Percentiles rank a stretch among this genome's conserved stretches.
Conservation (phyloP, 2,888 invertebrate species). For the Habrosyne pyritoides region DNA sequence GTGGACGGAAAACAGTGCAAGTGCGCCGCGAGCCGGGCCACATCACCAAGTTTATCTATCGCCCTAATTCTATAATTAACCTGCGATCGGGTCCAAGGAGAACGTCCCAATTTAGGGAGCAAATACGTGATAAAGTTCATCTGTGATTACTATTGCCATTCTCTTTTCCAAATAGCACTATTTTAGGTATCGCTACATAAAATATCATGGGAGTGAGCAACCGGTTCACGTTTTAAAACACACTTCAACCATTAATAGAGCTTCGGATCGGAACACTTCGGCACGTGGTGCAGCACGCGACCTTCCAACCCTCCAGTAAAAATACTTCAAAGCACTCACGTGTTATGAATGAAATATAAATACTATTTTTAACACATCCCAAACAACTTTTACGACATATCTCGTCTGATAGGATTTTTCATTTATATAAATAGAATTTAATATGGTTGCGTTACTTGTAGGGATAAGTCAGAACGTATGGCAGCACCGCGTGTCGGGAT, state of each 20-base stretch:
- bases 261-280: background rate
- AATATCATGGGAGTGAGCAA: background rate
- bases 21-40: background rate
- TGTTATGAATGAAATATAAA: conserved; percentile 9
- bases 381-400: background rate
- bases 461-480: background rate
- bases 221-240: background rate
- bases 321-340: conserved; percentile 9
- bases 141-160: background rate
- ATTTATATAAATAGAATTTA: background rate
- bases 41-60: conserved; percentile 3
- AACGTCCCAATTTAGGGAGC: background rate
- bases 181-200: background rate
- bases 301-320: conserved; percentile 12
- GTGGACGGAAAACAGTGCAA: background rate
- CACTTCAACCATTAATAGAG: background rate
- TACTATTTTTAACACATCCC: conserved; percentile 6
- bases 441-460: background rate
- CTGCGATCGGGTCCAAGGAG: background rate
- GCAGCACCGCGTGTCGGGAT: background rate
- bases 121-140: background rate
- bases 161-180: background rate
- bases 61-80: background rate
- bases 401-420: background rate
- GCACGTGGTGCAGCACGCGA: conserved; percentile 10